Evolutionary conservation across 2,113 vertebrate species (phyloP), one percentile per base, ranked within the genome.

Genomic region (Centropus unirufus): DNA sequence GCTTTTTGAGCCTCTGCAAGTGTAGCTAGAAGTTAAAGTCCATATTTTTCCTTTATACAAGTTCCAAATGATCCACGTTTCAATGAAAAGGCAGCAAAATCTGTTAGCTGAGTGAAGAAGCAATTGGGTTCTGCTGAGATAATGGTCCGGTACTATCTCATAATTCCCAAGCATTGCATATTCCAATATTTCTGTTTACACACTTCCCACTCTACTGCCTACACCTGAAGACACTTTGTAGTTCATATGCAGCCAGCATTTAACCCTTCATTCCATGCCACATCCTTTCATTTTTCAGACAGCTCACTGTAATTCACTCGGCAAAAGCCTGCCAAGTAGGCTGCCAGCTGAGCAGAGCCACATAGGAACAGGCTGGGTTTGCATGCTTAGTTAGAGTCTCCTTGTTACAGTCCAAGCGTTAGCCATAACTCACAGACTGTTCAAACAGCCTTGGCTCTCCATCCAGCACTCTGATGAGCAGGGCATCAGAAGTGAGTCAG

Each of bases 401-500:
- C 59, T 47, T 74, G 72, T 77, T 76, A 69, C 72, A 74, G 47
- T 46, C 68, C 82, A 76, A 88, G 79, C n/a, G 1, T 51, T 67
- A 93, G 63, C 83, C 11, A 1, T 92, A 97, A 73, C 72, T 92
- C 92, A 90, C 54, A 77, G 55, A 15, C 86, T 88, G 75, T 83
- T 92, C 95, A 86, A 73, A 85, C 42, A 86, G 42, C 76, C 55
- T 80, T 86, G 82, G 58, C 75, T 81, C 39, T 70, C 64, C 32
- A 49, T 93, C 70, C 72, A 84, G 32, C 51, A 26, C 44, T 73
- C 46, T 77, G 85, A 90, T 73, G 64, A 96, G 68, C 76, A 80
- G 92, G 83, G 68, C 82, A 79, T 23, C 61, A 74, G 79, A 54
- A 93, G 42, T 94, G 96, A 96, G 83, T 97, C 94, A 96, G 78